Base-by-base conservation (phyloP, 2,113 vertebrate genomes). In the Megaceryle maxima region DNA sequence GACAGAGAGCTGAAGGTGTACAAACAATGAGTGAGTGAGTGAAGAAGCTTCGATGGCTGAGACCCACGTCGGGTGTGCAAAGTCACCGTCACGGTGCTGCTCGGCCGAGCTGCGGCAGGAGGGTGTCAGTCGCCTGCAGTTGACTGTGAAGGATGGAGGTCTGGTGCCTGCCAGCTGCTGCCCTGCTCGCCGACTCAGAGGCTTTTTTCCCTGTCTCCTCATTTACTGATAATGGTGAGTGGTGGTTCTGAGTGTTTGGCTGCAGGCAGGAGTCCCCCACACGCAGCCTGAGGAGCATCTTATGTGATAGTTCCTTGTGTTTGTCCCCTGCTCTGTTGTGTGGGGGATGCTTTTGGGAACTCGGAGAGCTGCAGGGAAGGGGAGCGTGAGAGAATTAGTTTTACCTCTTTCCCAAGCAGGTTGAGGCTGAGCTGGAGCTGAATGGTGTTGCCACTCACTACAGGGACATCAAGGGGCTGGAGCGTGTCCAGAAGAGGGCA, bases 331-430 rank as follows among this genome's bases (percentile, higher is more conserved):
- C 33, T 50, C 14, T 25, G 18, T n/a, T 25, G 21, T 5, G 0
- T 33, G 44, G 28, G 24, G 39, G 22, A 39, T 41, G 37, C 51
- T 74, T 39, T 60, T 9, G 60, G 37, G 68, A 50, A 7, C 50
- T 72, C 6, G 1, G 37, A 24, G 59, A 24, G 59, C 51, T 59
- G 33, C 1, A 1, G 28, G 26, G 37, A 72, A 44, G 43, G 26
- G 26, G 17, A 51, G 31, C 57, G 28, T 1, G 1, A 43, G 18
- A 18, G 33, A n/a, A 28, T 59, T 3, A 1, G 0, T 18, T 64
- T 57, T 64, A 18, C 11, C 14, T 48, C 43, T 56, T 55, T 83
- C 57, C 50, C 43, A 44, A 43, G 73, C 12, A 37, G 33, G 50
- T 26, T 77, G 64, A 64, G 43, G 73, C 57, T 78, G 31, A 22